phyloP scores from a whole-genome alignment of 2,113 vertebrate species.

The Tragulus kanchil region DNA sequence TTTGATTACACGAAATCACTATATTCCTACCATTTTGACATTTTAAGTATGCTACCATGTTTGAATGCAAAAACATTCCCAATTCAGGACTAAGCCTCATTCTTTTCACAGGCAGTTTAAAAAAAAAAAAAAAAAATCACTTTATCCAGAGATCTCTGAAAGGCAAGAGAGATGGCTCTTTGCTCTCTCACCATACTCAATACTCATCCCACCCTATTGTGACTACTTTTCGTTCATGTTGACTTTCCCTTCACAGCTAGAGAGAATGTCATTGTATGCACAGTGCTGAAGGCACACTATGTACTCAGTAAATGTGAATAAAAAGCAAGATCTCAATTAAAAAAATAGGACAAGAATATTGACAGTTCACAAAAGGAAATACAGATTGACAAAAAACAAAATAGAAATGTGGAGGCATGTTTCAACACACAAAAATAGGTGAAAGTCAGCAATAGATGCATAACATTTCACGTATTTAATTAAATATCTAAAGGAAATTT shows the following conservation, averaged over 20 bases:
- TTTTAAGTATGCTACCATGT: not conserved
- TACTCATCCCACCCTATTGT: not conserved
- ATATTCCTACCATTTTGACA: not conserved
- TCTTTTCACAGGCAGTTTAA: not conserved
- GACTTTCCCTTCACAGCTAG: not conserved
- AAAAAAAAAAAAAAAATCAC: not conserved
- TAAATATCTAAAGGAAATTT: not conserved
- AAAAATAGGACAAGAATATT: not conserved
- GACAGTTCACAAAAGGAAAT: not conserved
- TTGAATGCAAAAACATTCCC: not conserved
- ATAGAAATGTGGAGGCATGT: not conserved
- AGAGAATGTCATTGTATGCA: not conserved
- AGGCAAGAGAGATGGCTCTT: not conserved
- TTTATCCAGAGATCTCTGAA: not conserved
- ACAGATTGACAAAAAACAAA: not conserved
- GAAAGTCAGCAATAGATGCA: not conserved
- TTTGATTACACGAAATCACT: not conserved
- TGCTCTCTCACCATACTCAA: not conserved
- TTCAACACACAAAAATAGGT: not conserved
- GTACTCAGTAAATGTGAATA: not conserved
- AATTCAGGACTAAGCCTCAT: not conserved
- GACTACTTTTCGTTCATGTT: not conserved
- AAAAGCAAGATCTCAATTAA: not conserved
- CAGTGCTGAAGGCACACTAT: not conserved
- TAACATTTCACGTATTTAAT: not conserved